Evolutionary conservation across 2,888 invertebrate species (phyloP).

Genomic region (Labia minor): DNA sequence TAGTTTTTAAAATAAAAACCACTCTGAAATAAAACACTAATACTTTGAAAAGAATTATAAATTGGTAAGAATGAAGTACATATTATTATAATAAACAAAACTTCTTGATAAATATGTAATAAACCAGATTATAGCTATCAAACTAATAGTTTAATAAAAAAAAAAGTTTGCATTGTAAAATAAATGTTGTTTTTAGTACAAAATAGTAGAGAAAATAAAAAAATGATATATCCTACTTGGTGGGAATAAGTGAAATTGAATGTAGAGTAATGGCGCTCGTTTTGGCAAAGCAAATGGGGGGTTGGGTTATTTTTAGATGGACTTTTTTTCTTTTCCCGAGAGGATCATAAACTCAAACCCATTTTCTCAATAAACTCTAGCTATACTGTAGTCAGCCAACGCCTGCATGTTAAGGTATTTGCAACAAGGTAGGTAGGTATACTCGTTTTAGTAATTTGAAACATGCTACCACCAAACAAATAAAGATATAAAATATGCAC

Average conservation of each 20-base stretch:
- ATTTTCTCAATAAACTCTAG: not conserved
- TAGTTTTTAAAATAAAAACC: no score
- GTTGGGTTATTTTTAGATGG: not conserved
- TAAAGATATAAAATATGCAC: not conserved
- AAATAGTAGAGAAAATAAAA: no score
- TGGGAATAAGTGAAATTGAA: constrained; percentile 3
- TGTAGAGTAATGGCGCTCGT: not conserved
- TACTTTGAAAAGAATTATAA: no score
- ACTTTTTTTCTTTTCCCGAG: not conserved
- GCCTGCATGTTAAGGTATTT: not conserved
- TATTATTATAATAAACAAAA: no score
- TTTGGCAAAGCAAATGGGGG: constrained; percentile 7
- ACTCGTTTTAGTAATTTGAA: not conserved
- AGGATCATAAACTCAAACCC: constrained; percentile 4
- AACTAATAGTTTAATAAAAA: no score
- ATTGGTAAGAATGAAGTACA: no score
- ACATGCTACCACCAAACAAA: not conserved
- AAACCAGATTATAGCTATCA: no score
- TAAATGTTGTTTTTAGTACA: no score
- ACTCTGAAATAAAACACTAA: no score
- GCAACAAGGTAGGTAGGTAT: constrained; percentile 13
- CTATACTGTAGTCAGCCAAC: not conserved
- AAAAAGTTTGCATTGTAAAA: no score
- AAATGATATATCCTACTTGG: no score
- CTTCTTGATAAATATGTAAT: no score